phyloP scores from a whole-genome alignment of 2,113 vertebrate genomes.

The Odobenus rosmarus region DNA sequence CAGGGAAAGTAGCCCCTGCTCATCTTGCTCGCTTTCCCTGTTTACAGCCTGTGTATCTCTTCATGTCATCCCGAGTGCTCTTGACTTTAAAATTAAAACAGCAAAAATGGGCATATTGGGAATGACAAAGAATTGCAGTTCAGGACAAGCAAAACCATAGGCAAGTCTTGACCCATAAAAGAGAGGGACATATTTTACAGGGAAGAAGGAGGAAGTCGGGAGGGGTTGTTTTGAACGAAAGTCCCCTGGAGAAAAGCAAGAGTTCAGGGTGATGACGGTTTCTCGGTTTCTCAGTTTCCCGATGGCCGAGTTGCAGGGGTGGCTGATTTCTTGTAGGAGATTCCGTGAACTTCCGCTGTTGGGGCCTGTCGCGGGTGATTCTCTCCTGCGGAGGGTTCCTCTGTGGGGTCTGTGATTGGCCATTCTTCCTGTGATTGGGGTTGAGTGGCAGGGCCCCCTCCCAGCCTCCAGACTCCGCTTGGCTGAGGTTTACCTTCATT shows the following conservation, averaged over 20 bases:
- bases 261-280: background rate
- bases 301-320: background rate
- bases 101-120: background rate
- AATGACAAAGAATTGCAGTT: background rate
- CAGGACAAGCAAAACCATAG: background rate
- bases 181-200: rapidly evolving
- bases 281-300: background rate
- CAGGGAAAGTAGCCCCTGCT: rapidly evolving
- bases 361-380: background rate
- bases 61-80: background rate
- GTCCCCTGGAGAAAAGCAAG: background rate
- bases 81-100: background rate
- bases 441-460: background rate
- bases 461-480: background rate
- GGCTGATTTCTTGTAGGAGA: background rate
- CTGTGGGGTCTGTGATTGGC: background rate
- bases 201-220: background rate
- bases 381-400: background rate
- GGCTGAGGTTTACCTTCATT: too few relatives aligned
- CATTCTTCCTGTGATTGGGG: background rate
- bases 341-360: background rate
- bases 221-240: background rate
- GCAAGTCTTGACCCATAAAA: background rate
- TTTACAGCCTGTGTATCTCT: rapidly evolving
- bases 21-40: rapidly evolving